Conservation (phyloP, 2,797 vertebrate species). For the Notoglanidium macrostoma region DNA sequence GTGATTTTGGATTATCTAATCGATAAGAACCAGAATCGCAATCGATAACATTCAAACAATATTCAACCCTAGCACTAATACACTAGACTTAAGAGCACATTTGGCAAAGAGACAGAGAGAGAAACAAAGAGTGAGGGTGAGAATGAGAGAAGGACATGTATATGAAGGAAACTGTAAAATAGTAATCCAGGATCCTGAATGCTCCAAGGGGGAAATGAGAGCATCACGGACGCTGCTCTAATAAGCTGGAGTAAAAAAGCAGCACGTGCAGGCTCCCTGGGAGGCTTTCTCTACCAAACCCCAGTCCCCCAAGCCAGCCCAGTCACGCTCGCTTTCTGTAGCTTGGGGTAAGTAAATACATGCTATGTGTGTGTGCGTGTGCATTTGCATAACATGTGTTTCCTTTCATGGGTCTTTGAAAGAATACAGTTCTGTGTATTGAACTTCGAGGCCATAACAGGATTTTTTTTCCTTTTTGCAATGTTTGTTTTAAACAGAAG, state of each 20-base stretch:
- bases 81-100: not conserved
- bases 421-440: conserved; percentile 44
- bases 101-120: not conserved
- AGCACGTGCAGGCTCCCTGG: conserved; percentile 31
- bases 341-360: conserved; percentile 23
- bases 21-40: no score
- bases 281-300: conserved; percentile 31
- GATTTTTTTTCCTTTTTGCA: not conserved
- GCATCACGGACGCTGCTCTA: conserved; percentile 39
- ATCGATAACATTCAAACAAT: no score
- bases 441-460: not conserved
- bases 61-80: not conserved
- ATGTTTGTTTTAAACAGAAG: conserved; percentile 1
- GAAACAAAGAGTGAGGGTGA: not conserved
- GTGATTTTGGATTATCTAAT: no score
- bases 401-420: conserved; percentile 46
- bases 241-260: conserved; percentile 43
- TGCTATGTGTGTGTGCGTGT: conserved; percentile 30
- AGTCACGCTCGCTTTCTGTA: not conserved
- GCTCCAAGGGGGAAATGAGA: conserved; percentile 46
- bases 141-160: not conserved
- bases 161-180: conserved; percentile 33
- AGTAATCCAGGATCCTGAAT: conserved; percentile 38
- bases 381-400: conserved; percentile 51
- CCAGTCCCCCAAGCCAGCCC: conserved; percentile 9